A percentile compares a stretch with the other conserved stretches of the same genome.
These are phyloP conservation scores for Heteromormyrus szaboi DNA, from an alignment of 2,797 vertebrate species.

Conservation along the genomic window DNA sequence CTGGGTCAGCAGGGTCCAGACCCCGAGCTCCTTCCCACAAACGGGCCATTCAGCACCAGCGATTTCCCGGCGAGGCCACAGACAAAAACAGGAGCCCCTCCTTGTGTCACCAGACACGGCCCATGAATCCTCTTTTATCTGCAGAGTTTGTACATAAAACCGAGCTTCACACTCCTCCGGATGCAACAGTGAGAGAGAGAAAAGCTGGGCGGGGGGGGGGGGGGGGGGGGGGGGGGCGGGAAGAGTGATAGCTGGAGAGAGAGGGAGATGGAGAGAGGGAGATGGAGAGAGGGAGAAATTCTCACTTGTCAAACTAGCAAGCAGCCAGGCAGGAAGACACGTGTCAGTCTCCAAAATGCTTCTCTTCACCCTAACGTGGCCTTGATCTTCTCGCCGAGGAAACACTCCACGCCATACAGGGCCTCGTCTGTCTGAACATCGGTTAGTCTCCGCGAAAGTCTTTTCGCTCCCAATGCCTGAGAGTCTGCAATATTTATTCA, in stretches of 20 bases:
- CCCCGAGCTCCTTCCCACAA: slow-evolving; percentile 10
- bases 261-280: slow-evolving; percentile 21
- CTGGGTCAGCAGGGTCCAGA: slow-evolving; percentile 7
- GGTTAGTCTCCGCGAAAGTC: not conserved
- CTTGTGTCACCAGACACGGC: not conserved
- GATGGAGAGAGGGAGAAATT: slow-evolving; percentile 20
- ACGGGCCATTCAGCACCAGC: not conserved
- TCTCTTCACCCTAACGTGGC: not conserved
- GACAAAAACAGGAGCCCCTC: slow-evolving; percentile 15
- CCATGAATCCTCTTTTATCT: slow-evolving; percentile 20
- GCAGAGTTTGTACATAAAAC: slow-evolving; percentile 15
- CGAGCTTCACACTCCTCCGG: slow-evolving; percentile 11
- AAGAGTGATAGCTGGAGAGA: slow-evolving; percentile 12
- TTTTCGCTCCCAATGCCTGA: not conserved
- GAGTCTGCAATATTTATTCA: slow-evolving; percentile 15
- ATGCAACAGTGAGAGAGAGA: not conserved
- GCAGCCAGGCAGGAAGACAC: slow-evolving; percentile 1
- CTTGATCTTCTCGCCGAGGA: not conserved
- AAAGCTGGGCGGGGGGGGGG: not conserved
- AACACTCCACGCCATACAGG: not conserved
- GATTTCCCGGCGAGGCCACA: not conserved
- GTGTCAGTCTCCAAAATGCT: slow-evolving; percentile 13
- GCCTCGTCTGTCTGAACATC: not conserved
- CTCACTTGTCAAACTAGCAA: slow-evolving; percentile 10
- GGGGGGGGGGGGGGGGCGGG: not conserved